phyloP scores from a whole-genome alignment of 2,888 invertebrate genomes.

The Erpobdella octoculata region DNA sequence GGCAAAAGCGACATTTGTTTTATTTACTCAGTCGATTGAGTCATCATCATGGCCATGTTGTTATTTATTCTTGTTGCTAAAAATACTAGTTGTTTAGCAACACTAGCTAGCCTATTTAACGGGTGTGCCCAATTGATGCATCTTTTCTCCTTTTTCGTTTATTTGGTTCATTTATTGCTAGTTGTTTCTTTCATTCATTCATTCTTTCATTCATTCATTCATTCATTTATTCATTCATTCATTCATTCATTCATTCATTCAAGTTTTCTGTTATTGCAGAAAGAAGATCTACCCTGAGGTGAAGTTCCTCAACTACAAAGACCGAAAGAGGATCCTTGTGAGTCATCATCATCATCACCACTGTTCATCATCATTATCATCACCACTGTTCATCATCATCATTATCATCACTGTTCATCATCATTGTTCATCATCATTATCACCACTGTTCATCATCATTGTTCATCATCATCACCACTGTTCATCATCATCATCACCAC shows the following conservation, averaged over 20 bases:
- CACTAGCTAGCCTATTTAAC: not conserved
- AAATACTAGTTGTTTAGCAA: not conserved
- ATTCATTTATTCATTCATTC: not conserved
- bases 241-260: not conserved
- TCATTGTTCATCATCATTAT: not conserved
- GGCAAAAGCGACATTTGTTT: too few relatives aligned
- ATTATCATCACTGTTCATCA: not conserved
- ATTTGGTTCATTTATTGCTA: not conserved
- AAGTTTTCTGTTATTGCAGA: conserved; percentile 27
- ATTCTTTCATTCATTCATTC: not conserved
- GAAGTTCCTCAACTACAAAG: conserved; percentile 80
- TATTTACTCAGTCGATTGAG: too few relatives aligned
- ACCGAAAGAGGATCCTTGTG: conserved; percentile 82
- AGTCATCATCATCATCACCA: conserved; percentile 38
- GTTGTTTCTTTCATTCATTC: not conserved
- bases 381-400: not conserved
- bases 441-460: not conserved
- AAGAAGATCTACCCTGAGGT: conserved; percentile 77
- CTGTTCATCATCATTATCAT: not conserved
- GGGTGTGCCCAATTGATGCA: not conserved
- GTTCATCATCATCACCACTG: too few relatives aligned
- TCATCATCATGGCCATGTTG: too few relatives aligned
- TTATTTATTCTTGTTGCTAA: too few relatives aligned
- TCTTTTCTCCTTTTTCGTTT: not conserved
- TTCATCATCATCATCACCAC: too few relatives aligned